Base-by-base conservation (phyloP, 2,797 vertebrate species). In the Manis crassicaudata region DNA sequence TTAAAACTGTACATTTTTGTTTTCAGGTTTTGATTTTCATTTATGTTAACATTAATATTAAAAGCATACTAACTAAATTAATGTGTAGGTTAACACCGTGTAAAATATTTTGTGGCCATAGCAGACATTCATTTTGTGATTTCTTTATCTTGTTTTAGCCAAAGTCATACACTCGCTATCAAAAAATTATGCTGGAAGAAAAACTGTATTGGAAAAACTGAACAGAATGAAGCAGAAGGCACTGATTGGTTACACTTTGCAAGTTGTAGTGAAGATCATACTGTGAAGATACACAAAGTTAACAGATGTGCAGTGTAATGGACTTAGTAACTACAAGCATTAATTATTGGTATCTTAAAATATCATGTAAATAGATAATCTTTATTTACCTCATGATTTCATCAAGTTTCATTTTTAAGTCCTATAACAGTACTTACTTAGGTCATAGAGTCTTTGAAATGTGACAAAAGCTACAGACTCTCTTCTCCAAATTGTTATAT, bases 201-300 rank as follows among this genome's bases (percentile, higher is more conserved):
- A 46, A 46, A 98, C 63, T 98, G 92, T 29, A 96, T 67, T 1
- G 99, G 99, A 72, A 98, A 98, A 92, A 98, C 98, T 12, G 97
- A 98, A 96, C 96, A 98, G 96, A 98, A 97, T 37, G 97, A 98
- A 93, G 90, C 96, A 60, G 98, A 98, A 94, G 98, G 98, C 96
- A 97, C 98, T 81, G 98, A 98, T 91, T 99, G 99, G 99, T 94
- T 99, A 95, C 99, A 99, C 98, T 98, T 99, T 70, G 99, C 99
- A 97, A 99, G 99, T 82, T 99, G 99, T 97, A 98, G 99, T 72
- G 99, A 99, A 6, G 99, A 99, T 98, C 98, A 99, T 94, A 98
- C 98, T 89, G 99, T 99, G 98, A 99, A 99, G 98, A 99, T 99
- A 98, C 99, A 99, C 98, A 99, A 97, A 98, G 96, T 99, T 98